Evolutionary conservation across 2,888 invertebrate genomes (phyloP).

Genomic region (Bursaphelenchus okinawaensis): DNA sequence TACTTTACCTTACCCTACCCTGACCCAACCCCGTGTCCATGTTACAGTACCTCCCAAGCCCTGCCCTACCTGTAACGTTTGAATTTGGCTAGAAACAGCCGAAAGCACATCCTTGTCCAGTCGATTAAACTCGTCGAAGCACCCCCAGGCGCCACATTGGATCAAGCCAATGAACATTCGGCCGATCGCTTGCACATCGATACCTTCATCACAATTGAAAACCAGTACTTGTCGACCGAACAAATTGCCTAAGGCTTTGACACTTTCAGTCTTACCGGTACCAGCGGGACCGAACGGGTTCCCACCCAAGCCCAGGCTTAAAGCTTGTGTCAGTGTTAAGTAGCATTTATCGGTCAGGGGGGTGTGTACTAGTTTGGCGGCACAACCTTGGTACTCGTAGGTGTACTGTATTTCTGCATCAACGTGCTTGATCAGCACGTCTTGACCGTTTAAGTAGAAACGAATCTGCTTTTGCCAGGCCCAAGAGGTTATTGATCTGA

Average conservation of each 20-base stretch:
- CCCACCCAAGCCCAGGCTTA: slow-evolving; percentile 90
- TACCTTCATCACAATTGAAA: slow-evolving; percentile 95
- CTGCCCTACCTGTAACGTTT: too few relatives aligned
- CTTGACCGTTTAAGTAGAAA: slow-evolving; percentile 45
- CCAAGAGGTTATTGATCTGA: slow-evolving; percentile 66
- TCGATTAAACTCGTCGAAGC: slow-evolving; percentile 98
- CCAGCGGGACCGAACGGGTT: slow-evolving; percentile 99
- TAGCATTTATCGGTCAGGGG: slow-evolving; percentile 95
- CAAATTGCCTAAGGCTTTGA: slow-evolving; percentile 68
- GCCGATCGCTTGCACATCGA: slow-evolving; percentile 86
- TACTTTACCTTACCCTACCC: too few relatives aligned
- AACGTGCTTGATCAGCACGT: slow-evolving; percentile 77
- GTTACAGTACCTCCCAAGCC: slow-evolving; percentile 67
- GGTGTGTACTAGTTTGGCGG: slow-evolving; percentile 87
- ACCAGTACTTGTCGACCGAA: slow-evolving; percentile 81
- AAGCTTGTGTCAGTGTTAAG: slow-evolving; percentile 87
- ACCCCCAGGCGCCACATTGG: slow-evolving; percentile 86
- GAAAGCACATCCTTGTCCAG: slow-evolving; percentile 85
- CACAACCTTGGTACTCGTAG: slow-evolving; percentile 95
- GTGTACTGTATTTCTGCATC: slow-evolving; percentile 89
- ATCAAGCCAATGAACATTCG: slow-evolving; percentile 87
- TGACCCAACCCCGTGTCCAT: too few relatives aligned
- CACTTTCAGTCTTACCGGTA: slow-evolving; percentile 34
- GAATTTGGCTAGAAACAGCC: slow-evolving; percentile 86
- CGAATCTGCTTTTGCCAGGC: slow-evolving; percentile 88